Conservation (phyloP, 2,113 vertebrate genomes). For the Ictidomys tridecemlineatus region DNA sequence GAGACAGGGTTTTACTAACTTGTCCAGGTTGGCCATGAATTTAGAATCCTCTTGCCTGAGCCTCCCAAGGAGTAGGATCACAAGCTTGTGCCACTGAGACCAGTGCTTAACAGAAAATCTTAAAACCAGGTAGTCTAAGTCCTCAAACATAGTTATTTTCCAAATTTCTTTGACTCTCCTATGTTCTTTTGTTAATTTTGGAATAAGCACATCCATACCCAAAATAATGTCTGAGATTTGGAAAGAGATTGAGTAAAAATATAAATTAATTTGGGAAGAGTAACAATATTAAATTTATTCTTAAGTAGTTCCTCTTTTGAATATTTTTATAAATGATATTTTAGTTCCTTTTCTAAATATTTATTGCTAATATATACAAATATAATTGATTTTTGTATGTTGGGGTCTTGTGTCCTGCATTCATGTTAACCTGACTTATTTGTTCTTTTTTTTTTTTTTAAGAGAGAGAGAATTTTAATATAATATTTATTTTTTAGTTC, state of each 20-base stretch:
- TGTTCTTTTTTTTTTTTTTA: no score
- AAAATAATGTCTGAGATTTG: constrained; percentile 8
- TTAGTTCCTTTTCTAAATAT: not conserved
- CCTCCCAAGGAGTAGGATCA: not conserved
- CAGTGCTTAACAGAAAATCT: not conserved
- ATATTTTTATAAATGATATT: not conserved
- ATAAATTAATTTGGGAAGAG: not conserved
- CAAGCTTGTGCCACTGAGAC: not conserved
- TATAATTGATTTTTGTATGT: not conserved
- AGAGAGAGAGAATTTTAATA: no score
- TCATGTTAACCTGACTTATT: not conserved
- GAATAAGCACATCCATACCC: not conserved
- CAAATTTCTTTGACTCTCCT: not conserved
- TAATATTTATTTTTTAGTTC: no score
- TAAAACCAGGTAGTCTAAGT: not conserved
- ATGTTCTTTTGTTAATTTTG: not conserved
- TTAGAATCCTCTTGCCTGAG: not conserved
- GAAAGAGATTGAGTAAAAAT: not conserved
- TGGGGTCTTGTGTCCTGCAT: not conserved
- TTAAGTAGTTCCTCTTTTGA: not conserved
- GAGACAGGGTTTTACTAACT: not conserved
- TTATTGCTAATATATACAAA: not conserved
- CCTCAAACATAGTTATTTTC: not conserved
- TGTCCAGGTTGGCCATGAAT: not conserved
- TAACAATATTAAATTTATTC: not conserved